Base-by-base conservation (phyloP, 2,113 vertebrate genomes). In the Eudyptes chrysolophus region DNA sequence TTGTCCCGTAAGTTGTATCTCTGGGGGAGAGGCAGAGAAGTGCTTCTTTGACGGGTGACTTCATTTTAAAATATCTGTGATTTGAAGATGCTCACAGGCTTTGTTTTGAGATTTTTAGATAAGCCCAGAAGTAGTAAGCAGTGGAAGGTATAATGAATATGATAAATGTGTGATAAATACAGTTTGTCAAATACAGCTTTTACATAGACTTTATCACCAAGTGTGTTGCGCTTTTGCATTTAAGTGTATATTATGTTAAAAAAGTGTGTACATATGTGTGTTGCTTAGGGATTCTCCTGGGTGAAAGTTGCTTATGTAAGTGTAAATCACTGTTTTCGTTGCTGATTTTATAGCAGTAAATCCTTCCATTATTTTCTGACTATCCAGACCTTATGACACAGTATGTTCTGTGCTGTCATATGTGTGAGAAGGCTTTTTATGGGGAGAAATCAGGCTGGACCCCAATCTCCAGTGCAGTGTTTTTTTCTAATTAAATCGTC, bases 401-500 rank as follows among this genome's bases (percentile, higher is more conserved):
- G 30, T 94, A 55, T 44, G 87, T 81, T 78, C 90, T 84, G 81
- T 78, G 88, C 91, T 92, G 58, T 86, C 42, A 4, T 86, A 68
- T 57, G 42, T 84, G 62, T 95, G 95, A 97, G 96, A 97, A 97
- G 91, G 95, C 89, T 97, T 95, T 97, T 97, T 97, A 97, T 13
- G 94, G 96, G 92, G 92, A 96, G 88, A 90, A 97, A 96, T 96
- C 97, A 97, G 84, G 32, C 79, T 94, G 90, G 94, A 95, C 93
- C 94, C 95, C 92, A 93, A 87, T 96, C 95, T 94, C 83, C 72
- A 81, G 64, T 75, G 48, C 64, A 87, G 21, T 74, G 3, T 0
- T 93, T 97, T 95, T 96, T 97, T 97, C 97, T 97, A 97, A 98
- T 98, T 97, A 97, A 97, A 89, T 96, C 92, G 92, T 96, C 81